Evolutionary conservation across 2,888 invertebrate species (phyloP), one percentile per base, ranked within the genome.

Genomic region (Melanostoma mellinum): DNA sequence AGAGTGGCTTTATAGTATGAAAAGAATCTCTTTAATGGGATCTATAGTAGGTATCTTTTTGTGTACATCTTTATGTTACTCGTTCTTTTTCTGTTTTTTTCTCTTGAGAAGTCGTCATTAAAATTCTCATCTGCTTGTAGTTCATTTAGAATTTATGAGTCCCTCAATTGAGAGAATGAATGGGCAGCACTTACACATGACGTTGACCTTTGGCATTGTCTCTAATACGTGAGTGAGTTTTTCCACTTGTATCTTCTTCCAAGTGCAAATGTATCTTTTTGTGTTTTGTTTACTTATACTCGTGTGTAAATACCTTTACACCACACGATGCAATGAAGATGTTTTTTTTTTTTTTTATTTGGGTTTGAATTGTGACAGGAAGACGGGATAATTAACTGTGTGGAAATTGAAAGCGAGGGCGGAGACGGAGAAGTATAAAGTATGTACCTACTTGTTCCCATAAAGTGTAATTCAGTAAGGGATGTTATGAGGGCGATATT

Each of bases 141-240:
- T 82, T 82, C 82, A 78, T 82, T 82, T 82, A 20, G 82, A 78
- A 78, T 82, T 82, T 82, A 82, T 82, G 82, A 82, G 56, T 78
- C 58, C 68, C 68, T 82, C 82, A 82, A 82, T 82, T 78, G 82
- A 74, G 40, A 73, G 32, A 71, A 76, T 67, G 76, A 71, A 77
- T 68, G 73, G 82, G 82, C 71, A 67, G 71, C 72, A 78, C 78
- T 82, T 78, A 78, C 73, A 78, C 56, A 69, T 82, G 78, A 78
- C 82, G 82, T 82, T 82, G 82, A 82, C 82, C 82, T 74, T 73
- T 82, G 78, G 58, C 73, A 82, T 82, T 82, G 73, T 78, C 55
- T 76, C 52, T 46, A 6, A 44, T 9, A 33, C 30, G 35, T 35
- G 44, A 68, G 38, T 32, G 48, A 50, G 20, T 53, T 44, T 68